These are phyloP conservation scores for Tricholaema leucomelas DNA, from an alignment of 2,113 vertebrate species.

Conservation along the genomic window DNA sequence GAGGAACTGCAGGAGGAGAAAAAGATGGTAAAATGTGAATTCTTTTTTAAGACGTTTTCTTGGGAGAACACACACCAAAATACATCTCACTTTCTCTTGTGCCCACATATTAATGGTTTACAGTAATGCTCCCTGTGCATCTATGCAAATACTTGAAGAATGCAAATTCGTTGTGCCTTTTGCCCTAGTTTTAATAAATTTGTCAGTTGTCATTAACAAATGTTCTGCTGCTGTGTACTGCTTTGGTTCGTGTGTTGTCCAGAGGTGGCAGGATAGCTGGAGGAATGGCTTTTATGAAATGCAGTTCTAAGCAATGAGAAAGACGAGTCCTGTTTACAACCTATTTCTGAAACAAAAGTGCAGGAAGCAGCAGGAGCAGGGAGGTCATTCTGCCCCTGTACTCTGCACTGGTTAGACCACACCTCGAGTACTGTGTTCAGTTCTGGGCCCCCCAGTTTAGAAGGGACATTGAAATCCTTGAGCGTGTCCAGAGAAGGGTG, in stretches of 20 bases:
- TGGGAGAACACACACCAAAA: constrained; percentile 40
- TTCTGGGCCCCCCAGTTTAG: no score
- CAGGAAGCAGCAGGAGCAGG: no score
- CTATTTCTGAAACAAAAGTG: background rate
- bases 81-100: constrained; percentile 49
- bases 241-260: background rate
- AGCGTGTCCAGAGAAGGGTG: no score
- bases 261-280: background rate
- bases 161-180: constrained; percentile 77
- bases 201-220: constrained; percentile 34
- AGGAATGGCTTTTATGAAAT: background rate
- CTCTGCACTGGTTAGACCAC: no score
- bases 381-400: no score
- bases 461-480: no score
- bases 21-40: constrained; percentile 33
- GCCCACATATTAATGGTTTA: constrained; percentile 73
- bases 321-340: background rate
- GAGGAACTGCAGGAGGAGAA: background rate
- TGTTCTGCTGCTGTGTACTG: background rate
- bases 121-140: constrained; percentile 71
- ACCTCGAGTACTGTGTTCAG: no score
- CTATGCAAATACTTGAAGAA: constrained; percentile 84
- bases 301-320: background rate
- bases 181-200: constrained; percentile 77
- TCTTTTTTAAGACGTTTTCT: background rate